These are phyloP conservation scores for Phrynosoma blainvillii DNA, from an alignment of 2,113 vertebrate genomes.

Conservation along the genomic window DNA sequence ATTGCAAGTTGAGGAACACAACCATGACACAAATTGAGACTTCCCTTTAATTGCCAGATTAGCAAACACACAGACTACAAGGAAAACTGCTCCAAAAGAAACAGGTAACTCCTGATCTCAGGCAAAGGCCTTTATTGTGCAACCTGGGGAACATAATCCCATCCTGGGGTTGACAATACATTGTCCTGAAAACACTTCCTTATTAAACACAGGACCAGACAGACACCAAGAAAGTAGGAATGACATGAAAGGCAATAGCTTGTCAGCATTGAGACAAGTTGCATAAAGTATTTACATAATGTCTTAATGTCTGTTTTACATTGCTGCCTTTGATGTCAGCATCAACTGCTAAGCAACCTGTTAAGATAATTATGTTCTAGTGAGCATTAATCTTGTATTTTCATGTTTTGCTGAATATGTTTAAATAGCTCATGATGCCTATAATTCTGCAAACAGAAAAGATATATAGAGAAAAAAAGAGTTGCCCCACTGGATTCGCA, in stretches of 20 bases:
- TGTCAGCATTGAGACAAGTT: conserved; percentile 2
- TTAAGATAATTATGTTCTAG: neutral
- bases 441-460: conserved; percentile 45
- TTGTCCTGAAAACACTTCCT: neutral
- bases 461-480: neutral
- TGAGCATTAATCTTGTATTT: conserved; percentile 4
- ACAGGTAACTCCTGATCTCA: neutral
- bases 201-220: neutral
- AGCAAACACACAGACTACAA: neutral
- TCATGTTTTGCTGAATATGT: conserved; percentile 34
- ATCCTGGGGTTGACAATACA: too few species aligned
- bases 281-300: neutral
- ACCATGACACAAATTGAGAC: too few species aligned
- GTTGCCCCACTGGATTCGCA: too few species aligned
- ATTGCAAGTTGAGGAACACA: too few species aligned
- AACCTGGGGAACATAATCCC: neutral
- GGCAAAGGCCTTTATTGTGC: neutral
- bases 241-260: neutral
- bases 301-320: neutral
- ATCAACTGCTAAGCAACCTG: conserved; percentile 1
- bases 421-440: conserved; percentile 35
- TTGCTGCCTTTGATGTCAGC: conserved; percentile 39
- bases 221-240: neutral
- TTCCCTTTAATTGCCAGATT: neutral
- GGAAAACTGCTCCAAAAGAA: neutral